Evolutionary conservation across 64 coral and sea anemone genomes (phyloP), one percentile per base, ranked within the genome.

Genomic region (Stichodactyla mertensii): DNA sequence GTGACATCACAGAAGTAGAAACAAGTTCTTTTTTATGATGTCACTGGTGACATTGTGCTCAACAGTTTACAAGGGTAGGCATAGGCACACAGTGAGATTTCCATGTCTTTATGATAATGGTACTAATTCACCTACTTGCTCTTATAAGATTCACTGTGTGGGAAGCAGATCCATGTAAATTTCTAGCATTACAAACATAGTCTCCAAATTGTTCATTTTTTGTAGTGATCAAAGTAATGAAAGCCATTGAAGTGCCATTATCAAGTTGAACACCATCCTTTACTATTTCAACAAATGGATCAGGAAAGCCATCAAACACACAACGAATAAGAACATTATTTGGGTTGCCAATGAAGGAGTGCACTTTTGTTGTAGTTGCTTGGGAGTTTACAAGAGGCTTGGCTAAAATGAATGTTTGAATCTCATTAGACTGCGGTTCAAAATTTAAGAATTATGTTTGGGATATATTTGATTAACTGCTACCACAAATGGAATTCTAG

Each of bases 281-380:
- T 19, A 56, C 27, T 51, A 85, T 85, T 58, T 31, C 56, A 16
- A 85, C 83, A 62, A 10, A 1, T 16, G 83, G 83, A 7, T 31
- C 54, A 55, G 83, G 83, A 57, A 61, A 55, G 56, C 83, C 83
- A 62, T 36, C 16, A 36, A 85, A 85, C 4, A 54, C 24, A 55
- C 83, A 85, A 7, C 15, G 45, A 16, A 85, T 14, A 64, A 55
- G 22, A 20, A 85, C 56, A 58, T 6, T 28, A 15, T 61, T 85
- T 20, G 2, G 20, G 56, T 85, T 85, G 23, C 9, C 4, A 9
- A 61, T 14, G 52, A 24, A 85, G 0, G 83, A 85, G n/a, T 85
- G 52, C 24, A 85, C n/a, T 85, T 6, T n/a, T 27, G 24, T 24
- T 20, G 55, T 15, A 18, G 83, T 27, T 85, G 22, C 24, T 1